phyloP scores from a whole-genome alignment of 2,113 vertebrate genomes.

The Chiloscyllium plagiosum region DNA sequence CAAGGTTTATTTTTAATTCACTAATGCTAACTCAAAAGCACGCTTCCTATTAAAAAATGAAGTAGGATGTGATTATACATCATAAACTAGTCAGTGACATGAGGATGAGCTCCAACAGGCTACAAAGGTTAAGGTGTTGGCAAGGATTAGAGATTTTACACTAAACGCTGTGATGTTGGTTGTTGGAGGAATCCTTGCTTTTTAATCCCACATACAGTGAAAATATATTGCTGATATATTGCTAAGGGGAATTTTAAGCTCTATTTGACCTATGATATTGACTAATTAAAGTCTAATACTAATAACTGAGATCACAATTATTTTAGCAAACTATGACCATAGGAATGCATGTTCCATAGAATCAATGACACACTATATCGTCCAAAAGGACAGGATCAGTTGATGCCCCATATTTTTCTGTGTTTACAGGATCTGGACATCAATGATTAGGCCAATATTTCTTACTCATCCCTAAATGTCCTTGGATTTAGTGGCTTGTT shows the following conservation, averaged over 20 bases:
- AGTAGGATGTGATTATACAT: not conserved
- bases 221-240: not conserved
- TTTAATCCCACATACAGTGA: not conserved
- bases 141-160: not conserved
- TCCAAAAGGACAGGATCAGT: not conserved
- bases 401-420: not conserved
- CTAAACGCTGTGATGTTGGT: not conserved
- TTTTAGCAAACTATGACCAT: not conserved
- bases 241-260: not conserved
- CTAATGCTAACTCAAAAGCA: not conserved
- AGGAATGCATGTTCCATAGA: not conserved
- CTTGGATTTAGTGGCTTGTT: too few relatives aligned
- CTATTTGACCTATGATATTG: not conserved
- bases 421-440: too few relatives aligned
- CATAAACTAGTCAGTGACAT: not conserved
- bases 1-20: not conserved
- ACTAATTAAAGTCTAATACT: not conserved
- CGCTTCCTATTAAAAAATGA: not conserved
- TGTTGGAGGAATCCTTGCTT: not conserved
- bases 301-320: not conserved
- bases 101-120: not conserved
- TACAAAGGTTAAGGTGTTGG: not conserved
- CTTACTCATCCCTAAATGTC: too few relatives aligned
- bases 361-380: not conserved
- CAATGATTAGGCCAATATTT: too few relatives aligned